A percentile compares a stretch with the other conserved stretches of the same genome.
These are phyloP conservation scores for Osmerus mordax DNA, from an alignment of 2,113 vertebrate species.

Conservation along the genomic window DNA sequence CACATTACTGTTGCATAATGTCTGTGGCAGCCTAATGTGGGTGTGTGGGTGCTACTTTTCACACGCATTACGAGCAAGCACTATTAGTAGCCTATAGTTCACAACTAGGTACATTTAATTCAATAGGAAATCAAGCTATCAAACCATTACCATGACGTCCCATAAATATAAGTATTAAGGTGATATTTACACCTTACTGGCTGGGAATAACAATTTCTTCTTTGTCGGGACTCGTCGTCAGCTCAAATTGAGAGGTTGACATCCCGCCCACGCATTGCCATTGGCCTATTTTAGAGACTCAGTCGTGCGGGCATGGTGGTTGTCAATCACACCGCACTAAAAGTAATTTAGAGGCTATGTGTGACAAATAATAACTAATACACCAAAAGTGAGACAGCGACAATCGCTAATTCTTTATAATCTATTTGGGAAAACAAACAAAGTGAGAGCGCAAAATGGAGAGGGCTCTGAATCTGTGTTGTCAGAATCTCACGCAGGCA, in stretches of 20 bases:
- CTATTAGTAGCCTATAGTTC: no score
- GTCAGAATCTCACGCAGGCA: conserved; percentile 61
- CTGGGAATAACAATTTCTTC: not conserved
- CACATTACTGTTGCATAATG: no score
- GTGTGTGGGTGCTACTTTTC: no score
- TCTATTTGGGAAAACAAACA: not conserved
- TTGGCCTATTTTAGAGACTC: conserved; percentile 45
- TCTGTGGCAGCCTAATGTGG: no score
- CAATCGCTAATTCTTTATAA: not conserved
- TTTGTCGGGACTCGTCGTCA: conserved; percentile 18
- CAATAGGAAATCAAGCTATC: no score
- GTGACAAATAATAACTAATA: conserved; percentile 21
- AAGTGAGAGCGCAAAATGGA: conserved; percentile 21
- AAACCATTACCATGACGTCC: no score
- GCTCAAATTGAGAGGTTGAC: conserved; percentile 16
- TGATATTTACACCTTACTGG: not conserved
- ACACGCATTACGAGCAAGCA: no score
- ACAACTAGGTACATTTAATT: no score
- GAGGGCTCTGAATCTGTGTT: not conserved
- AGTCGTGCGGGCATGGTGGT: conserved; percentile 48
- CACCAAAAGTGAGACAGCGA: not conserved
- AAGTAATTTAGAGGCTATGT: conserved; percentile 22
- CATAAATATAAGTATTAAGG: not conserved
- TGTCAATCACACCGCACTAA: conserved; percentile 59
- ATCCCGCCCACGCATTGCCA: conserved; percentile 53